A percentile compares a stretch with the other conserved stretches of the same genome.
Evolutionary conservation across 2,888 invertebrate species (phyloP).

Genomic region (Diarsia dahlii): DNA sequence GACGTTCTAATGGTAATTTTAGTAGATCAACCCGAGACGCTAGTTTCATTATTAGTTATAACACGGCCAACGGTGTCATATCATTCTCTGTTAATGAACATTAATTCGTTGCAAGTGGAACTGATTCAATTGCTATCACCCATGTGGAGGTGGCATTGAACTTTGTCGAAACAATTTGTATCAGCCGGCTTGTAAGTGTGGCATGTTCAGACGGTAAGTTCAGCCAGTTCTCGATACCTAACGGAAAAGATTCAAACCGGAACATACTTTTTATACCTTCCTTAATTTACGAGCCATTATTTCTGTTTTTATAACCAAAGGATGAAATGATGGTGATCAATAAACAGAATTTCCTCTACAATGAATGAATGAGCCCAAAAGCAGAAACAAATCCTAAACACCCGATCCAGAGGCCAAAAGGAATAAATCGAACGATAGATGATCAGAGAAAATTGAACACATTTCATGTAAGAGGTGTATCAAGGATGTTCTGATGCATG

Average conservation of each 20-base stretch:
- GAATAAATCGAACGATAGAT: conserved; percentile 3
- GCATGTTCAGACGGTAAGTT: conserved; percentile 67
- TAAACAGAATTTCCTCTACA: neutral
- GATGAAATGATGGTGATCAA: neutral
- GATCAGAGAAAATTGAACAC: conserved; percentile 34
- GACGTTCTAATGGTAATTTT: conserved; percentile 75
- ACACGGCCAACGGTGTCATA: conserved; percentile 77
- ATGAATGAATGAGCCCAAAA: neutral
- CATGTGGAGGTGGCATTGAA: conserved; percentile 86
- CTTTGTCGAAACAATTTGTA: conserved; percentile 84
- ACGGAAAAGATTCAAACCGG: conserved; percentile 61
- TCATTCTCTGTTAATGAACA: conserved; percentile 85
- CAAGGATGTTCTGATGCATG: conserved; percentile 79
- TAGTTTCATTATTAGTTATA: conserved; percentile 72
- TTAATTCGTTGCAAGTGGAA: conserved; percentile 90
- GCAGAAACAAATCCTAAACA: neutral
- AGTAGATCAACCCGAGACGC: conserved; percentile 69
- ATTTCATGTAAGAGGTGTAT: conserved; percentile 67
- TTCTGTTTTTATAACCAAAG: neutral
- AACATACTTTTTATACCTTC: conserved; percentile 31
- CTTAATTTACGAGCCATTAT: neutral
- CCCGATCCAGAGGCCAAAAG: neutral
- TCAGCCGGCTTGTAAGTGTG: conserved; percentile 70
- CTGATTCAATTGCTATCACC: conserved; percentile 90
- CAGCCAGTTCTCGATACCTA: conserved; percentile 62